Conservation (phyloP, 2,797 vertebrate genomes). For the Neomorphus geoffroyi region DNA sequence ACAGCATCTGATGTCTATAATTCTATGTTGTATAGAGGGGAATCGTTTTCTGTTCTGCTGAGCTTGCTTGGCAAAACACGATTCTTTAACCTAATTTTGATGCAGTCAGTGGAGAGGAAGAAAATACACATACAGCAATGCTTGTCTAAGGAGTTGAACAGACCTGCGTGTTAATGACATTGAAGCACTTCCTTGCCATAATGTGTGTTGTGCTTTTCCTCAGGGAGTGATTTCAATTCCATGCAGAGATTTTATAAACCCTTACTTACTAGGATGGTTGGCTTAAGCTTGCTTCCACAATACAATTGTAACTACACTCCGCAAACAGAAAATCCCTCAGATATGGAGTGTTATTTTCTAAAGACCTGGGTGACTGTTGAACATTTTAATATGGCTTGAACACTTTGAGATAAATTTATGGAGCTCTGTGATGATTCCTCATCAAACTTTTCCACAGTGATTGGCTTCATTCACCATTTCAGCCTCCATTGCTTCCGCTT, state of each 20-base stretch:
- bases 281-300: not conserved
- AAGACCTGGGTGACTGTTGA: not conserved
- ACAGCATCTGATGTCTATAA: not conserved
- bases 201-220: not conserved
- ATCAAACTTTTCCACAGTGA: not conserved
- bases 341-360: not conserved
- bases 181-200: not conserved
- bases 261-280: not conserved
- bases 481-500: not conserved
- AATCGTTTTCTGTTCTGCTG: not conserved
- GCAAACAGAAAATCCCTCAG: not conserved
- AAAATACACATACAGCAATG: not conserved
- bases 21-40: not conserved
- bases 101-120: not conserved
- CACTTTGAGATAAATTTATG: not conserved
- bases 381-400: not conserved
- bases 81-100: not conserved
- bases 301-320: not conserved
- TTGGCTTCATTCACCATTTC: accelerated
- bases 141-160: not conserved
- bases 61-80: not conserved
- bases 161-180: not conserved
- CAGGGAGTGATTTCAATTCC: not conserved
- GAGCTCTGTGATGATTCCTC: not conserved
- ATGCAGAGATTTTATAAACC: not conserved